Conservation (phyloP, 2,888 invertebrate genomes). For the Unio delphinus region DNA sequence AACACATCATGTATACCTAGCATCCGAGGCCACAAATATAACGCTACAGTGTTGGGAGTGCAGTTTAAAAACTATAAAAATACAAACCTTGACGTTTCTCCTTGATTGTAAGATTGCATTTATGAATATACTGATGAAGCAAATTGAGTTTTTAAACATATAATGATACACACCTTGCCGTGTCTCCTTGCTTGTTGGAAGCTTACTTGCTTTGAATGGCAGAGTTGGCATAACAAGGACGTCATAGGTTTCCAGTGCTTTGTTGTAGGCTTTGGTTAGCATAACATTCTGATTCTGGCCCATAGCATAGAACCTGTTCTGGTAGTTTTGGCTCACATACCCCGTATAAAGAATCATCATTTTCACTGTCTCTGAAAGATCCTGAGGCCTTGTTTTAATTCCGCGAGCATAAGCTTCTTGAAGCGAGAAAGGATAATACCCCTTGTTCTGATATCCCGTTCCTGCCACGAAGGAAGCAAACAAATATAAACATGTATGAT, state of each 20-base stretch:
- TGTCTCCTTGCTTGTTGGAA: constrained; percentile 9
- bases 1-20: too few species aligned
- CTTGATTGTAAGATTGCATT: too few species aligned
- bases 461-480: constrained; percentile 14
- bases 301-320: constrained; percentile 43
- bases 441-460: constrained; percentile 33
- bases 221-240: constrained; percentile 59
- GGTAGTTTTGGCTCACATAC: constrained; percentile 29
- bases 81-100: too few species aligned
- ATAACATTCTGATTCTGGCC: constrained; percentile 34
- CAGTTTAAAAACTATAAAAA: too few species aligned
- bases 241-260: constrained; percentile 44
- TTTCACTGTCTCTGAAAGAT: constrained; percentile 20
- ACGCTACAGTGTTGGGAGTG: too few species aligned
- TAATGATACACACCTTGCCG: too few species aligned
- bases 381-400: constrained; percentile 21
- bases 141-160: too few species aligned
- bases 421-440: constrained; percentile 30
- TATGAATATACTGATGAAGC: too few species aligned
- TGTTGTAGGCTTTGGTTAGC: constrained; percentile 41
- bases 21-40: too few species aligned
- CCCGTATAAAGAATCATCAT: constrained; percentile 11
- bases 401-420: constrained; percentile 30
- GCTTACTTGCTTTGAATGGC: constrained; percentile 26
- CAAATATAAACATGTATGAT: too few species aligned